Evolutionary conservation across 2,797 vertebrate genomes (phyloP).

Genomic region (Malacoraja senta): DNA sequence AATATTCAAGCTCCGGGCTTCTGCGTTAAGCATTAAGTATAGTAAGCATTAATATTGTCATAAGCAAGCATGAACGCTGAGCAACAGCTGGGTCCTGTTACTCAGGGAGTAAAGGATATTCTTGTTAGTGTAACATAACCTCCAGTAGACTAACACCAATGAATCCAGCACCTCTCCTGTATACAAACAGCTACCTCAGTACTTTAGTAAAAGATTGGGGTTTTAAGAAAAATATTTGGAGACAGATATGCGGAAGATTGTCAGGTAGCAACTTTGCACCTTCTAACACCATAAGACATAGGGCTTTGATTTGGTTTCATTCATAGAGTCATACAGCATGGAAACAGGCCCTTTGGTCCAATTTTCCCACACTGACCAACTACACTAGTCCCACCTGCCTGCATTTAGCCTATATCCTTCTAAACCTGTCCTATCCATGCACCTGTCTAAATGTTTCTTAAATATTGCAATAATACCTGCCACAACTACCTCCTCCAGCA

Average conservation of each 20-base stretch:
- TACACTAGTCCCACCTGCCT: too few relatives aligned
- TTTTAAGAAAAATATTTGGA: slow-evolving; percentile 61
- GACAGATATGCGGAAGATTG: slow-evolving; percentile 31
- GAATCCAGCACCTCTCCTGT: slow-evolving; percentile 83
- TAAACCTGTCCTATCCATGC: too few relatives aligned
- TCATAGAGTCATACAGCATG: too few relatives aligned
- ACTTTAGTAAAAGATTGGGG: slow-evolving; percentile 63
- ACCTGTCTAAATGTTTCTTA: too few relatives aligned
- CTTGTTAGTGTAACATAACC: slow-evolving; percentile 91
- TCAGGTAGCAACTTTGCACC: neutral
- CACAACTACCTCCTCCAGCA: too few relatives aligned
- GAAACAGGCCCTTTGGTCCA: too few relatives aligned
- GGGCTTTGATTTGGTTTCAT: too few relatives aligned
- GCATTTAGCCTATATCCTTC: too few relatives aligned
- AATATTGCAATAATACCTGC: too few relatives aligned
- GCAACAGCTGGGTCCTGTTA: slow-evolving; percentile 85
- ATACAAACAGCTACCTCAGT: slow-evolving; percentile 72
- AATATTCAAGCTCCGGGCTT: slow-evolving; percentile 47
- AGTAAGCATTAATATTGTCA: slow-evolving; percentile 61
- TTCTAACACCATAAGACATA: neutral
- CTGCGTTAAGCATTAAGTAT: slow-evolving; percentile 39
- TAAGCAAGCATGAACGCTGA: slow-evolving; percentile 42
- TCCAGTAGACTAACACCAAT: slow-evolving; percentile 81
- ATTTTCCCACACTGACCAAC: too few relatives aligned
- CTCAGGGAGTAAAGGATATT: slow-evolving; percentile 66